Percentiles rank a stretch among this genome's conserved stretches.
These are phyloP conservation scores for Fragum whitleyi DNA, from an alignment of 2,888 invertebrate species.

Conservation along the genomic window DNA sequence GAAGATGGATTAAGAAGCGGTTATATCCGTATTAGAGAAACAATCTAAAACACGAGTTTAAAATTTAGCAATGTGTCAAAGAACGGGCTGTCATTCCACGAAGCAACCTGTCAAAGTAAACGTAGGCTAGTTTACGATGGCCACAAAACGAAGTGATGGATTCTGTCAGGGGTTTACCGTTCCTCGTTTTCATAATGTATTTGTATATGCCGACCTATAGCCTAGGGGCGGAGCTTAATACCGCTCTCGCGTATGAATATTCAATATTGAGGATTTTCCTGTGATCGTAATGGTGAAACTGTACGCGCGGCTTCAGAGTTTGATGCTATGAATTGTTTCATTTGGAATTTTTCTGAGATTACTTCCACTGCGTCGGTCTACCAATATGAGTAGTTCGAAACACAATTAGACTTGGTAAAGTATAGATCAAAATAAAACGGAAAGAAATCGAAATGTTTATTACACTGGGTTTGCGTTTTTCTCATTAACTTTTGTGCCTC, in stretches of 20 bases:
- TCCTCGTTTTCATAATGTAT: conserved; percentile 67
- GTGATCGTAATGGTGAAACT: background rate
- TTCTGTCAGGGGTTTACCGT: conserved; percentile 65
- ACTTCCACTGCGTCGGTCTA: background rate
- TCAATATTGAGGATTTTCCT: conserved; percentile 9
- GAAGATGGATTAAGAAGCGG: conserved; percentile 57
- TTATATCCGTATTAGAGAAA: conserved; percentile 65
- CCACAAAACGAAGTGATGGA: conserved; percentile 63
- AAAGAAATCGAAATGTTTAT: conserved; percentile 67
- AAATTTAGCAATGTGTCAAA: conserved; percentile 70
- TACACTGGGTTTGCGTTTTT: conserved; percentile 64
- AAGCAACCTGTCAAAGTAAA: conserved; percentile 64
- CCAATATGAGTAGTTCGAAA: conserved; percentile 9
- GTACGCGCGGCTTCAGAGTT: background rate
- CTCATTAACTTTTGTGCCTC: conserved; percentile 43
- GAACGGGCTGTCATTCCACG: conserved; percentile 59
- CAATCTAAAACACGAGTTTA: conserved; percentile 61
- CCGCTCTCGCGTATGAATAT: conserved; percentile 27
- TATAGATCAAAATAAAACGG: conserved; percentile 67
- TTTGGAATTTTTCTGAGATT: conserved; percentile 1
- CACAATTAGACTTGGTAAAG: conserved; percentile 60
- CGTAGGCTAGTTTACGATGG: conserved; percentile 67
- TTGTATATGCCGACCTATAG: conserved; percentile 63
- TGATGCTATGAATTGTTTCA: background rate
- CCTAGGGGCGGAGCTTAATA: conserved; percentile 55